Evolutionary conservation across 2,113 vertebrate species (phyloP), one percentile per base, ranked within the genome.

Genomic region (Syngnathus scovelli): DNA sequence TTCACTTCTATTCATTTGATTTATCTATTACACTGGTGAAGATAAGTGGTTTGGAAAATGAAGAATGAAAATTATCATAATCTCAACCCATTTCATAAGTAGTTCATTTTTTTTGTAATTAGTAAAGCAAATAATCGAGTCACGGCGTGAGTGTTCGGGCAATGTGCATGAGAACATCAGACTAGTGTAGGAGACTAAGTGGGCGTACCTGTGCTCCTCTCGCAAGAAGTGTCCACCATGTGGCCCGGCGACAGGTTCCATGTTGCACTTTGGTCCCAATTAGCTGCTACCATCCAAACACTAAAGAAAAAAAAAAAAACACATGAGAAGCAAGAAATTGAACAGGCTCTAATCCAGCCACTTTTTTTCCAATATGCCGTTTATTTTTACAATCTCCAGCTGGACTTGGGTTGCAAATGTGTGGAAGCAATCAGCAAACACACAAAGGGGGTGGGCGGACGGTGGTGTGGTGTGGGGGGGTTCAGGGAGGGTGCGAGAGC

Each of bases 361-460:
- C 84, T 87, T 84, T 83, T 80, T 51, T 51, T 51, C 9, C 8
- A 38, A 84, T 82, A 83, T 71, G 72, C 62, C 72, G 85, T 88
- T 88, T 90, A 85, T 89, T 89, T 88, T 90, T 89, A 89, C 85
- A 84, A 82, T 88, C 88, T 83, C 82, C 89, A 90, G 87, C 86
- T 90, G 90, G 76, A 78, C 74, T 61, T 69, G 65, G 63, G 66
- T 64, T 77, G 73, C 5, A 69, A 68, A 72, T 78, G 71, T 82
- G 76, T 83, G 82, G 83, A 89, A 86, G 81, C 79, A 86, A 89
- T 88, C 86, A 88, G 69, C 75, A 78, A 71, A 81, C 61, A 7
- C 15, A 44, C 48, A 70, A 63, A 64, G 55, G 41, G 52, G 11
- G 51, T 18, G 62, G 52, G n/a, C 7, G 63, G 33, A 60, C 27